These are phyloP conservation scores for Odontesthes bonariensis DNA, from an alignment of 2,113 vertebrate species.

Conservation along the genomic window DNA sequence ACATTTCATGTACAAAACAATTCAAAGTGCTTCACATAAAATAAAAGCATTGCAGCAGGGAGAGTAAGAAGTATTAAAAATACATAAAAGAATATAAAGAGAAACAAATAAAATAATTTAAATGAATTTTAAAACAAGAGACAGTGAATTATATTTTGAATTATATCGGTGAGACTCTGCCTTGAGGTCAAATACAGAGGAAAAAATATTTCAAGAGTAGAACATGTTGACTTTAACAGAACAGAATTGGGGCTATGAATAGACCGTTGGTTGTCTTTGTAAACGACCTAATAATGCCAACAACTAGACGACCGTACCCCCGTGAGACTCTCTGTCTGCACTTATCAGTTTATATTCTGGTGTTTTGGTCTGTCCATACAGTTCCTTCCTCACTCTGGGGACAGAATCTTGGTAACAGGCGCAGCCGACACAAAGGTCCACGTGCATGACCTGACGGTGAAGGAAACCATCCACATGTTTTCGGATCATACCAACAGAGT, in stretches of 20 bases:
- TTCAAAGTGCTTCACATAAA: no score
- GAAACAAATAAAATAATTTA: no score
- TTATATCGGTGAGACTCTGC: not conserved
- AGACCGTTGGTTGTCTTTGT: not conserved
- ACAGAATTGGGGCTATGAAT: not conserved
- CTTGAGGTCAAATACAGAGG: not conserved
- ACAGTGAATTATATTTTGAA: no score
- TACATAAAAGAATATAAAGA: no score
- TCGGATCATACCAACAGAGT: slow-evolving; percentile 98
- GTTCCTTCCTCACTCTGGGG: slow-evolving; percentile 96
- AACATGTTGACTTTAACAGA: not conserved
- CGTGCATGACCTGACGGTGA: slow-evolving; percentile 94
- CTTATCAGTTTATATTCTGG: not conserved
- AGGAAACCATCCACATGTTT: slow-evolving; percentile 99
- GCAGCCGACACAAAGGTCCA: slow-evolving; percentile 98
- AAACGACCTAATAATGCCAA: not conserved
- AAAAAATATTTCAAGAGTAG: not conserved
- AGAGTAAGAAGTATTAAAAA: no score
- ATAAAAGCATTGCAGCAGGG: no score
- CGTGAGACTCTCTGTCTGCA: not conserved
- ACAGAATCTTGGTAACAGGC: slow-evolving; percentile 95
- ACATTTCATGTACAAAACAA: no score
- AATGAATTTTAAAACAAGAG: no score
- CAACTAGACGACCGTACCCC: not conserved
- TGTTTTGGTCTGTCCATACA: slow-evolving; percentile 65